phyloP scores from a whole-genome alignment of 2,888 invertebrate species.

The Liopterus haemorrhoidalis region DNA sequence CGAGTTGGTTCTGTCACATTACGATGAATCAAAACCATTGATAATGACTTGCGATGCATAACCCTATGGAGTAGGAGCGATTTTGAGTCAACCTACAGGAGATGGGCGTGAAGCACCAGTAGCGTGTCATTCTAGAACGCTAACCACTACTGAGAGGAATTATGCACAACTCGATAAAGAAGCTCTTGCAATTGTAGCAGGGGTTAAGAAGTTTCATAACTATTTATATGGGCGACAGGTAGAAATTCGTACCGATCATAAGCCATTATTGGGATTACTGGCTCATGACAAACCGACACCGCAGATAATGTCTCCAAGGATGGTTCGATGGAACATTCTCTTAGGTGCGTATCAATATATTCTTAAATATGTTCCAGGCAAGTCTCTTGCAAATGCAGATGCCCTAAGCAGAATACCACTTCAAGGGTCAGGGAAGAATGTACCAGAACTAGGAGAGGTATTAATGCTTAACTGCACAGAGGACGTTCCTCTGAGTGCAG shows the following conservation, averaged over 20 bases:
- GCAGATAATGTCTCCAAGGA: conserved; percentile 16
- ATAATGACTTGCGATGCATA: too few species aligned
- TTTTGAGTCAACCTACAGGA: too few species aligned
- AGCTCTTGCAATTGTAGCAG: too few species aligned
- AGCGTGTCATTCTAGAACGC: too few species aligned
- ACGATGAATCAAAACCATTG: too few species aligned
- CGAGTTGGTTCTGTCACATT: too few species aligned
- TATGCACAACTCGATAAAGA: too few species aligned
- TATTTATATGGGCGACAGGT: too few species aligned
- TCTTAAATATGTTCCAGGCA: conserved; percentile 12
- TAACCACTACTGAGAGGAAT: too few species aligned
- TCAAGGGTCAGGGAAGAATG: background rate
- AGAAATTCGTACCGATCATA: conserved; percentile 28
- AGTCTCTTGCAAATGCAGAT: conserved; percentile 16
- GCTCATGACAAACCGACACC: conserved; percentile 14
- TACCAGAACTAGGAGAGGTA: background rate
- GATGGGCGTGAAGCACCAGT: too few species aligned
- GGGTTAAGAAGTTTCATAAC: too few species aligned
- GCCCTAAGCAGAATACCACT: conserved; percentile 16
- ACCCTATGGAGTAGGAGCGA: too few species aligned
- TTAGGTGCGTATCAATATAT: conserved; percentile 19
- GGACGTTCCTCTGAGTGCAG: conserved; percentile 14
- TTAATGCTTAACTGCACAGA: conserved; percentile 11
- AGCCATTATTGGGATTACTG: conserved; percentile 23
- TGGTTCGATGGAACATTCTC: conserved; percentile 13